These are phyloP conservation scores for Catostylus mosaicus DNA, from an alignment of 30 jellyfish, hydroid and myxozoan species.

Conservation along the genomic window DNA sequence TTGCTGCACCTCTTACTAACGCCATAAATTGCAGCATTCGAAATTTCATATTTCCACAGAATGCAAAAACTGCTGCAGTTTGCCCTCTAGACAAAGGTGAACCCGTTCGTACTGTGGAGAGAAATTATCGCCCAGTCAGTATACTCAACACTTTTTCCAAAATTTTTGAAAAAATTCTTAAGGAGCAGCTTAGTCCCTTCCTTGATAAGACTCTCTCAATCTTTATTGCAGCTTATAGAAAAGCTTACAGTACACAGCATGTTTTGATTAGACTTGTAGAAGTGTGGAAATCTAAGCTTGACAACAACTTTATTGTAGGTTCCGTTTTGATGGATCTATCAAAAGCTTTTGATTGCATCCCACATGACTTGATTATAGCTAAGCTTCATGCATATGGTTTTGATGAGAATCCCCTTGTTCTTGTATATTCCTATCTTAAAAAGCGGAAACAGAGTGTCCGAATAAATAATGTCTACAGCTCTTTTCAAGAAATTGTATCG, in stretches of 20 bases:
- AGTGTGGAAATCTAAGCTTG: neutral
- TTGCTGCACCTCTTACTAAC: neutral
- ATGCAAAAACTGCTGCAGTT: too few species aligned
- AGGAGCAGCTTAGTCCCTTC: neutral
- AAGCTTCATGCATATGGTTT: conserved; percentile 25
- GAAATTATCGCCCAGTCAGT: too few species aligned
- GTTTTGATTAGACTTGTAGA: neutral
- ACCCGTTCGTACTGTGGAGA: too few species aligned
- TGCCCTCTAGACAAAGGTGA: too few species aligned
- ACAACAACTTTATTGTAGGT: too few species aligned
- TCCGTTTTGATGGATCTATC: too few species aligned
- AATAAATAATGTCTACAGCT: too few species aligned
- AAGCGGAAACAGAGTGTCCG: too few species aligned
- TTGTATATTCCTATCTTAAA: conserved; percentile 1
- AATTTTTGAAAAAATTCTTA: neutral
- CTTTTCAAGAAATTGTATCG: neutral
- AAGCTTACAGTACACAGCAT: conserved; percentile 25
- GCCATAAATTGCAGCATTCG: too few species aligned
- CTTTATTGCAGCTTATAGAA: neutral
- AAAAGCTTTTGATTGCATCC: neutral
- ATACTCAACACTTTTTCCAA: neutral
- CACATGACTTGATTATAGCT: neutral
- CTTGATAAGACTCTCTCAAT: too few species aligned
- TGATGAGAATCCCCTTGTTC: conserved; percentile 9
- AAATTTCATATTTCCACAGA: too few species aligned